Base-by-base conservation (phyloP, 2,888 invertebrate species). In the Mimumesa dahlbomi region DNA sequence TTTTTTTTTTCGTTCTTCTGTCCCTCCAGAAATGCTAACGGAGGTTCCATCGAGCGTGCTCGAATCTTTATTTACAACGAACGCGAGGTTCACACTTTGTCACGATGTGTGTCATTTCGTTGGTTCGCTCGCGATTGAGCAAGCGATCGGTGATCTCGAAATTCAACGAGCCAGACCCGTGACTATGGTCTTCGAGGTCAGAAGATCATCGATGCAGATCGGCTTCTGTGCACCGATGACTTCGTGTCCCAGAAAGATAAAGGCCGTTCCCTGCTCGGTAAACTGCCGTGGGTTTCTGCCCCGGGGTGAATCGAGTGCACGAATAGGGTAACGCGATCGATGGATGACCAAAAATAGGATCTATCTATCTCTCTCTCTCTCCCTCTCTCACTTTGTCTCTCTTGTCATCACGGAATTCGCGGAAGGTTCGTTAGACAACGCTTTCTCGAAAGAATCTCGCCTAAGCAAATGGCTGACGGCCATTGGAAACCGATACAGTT, bases 181-280 rank as follows among this genome's bases (percentile, higher is more conserved):
- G 57, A 54, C 62, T 64, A 57, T 19, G 67, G 58, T 31, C 57
- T 63, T 66, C 64, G 76, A 67, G 76, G 76, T 80, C 74, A 71
- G 59, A 77, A 79, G 76, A 80, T 79, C 79, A 81, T 81, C 82
- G 79, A 72, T 77, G 75, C 63, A 79, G 70, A 79, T 81, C 74
- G 67, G 71, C 69, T 61, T 68, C 73, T 73, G 75, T 75, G 75
- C 79, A 48, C 77, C 80, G 80, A 81, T 81, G 82, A 82, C 81
- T 81, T 56, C 57, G 72, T 80, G 82, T 76, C 80, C 82, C 66
- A 82, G 77, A 82, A 82, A 82, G 82, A 82, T 82, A 82, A 82
- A 78, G 82, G 67, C 82, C 74, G 67, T 79, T 75, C 71, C 76
- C 71, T 63, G 69, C 52, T 57, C 72, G 77, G 64, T 62, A 73